These are phyloP conservation scores for Tenthredo notha DNA, from an alignment of 2,888 invertebrate species.

Conservation along the genomic window DNA sequence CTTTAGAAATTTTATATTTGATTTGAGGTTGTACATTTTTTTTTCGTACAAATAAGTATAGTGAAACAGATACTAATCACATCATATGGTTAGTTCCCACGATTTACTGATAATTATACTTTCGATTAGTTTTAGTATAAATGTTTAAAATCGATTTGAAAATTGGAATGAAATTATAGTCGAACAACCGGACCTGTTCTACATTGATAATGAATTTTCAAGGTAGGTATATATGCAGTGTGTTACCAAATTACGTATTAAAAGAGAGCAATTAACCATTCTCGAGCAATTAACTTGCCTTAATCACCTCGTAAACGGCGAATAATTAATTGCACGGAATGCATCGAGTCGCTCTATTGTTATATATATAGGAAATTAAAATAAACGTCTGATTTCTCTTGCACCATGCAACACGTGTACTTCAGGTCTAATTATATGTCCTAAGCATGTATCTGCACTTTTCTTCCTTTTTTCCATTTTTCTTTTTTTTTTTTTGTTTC, in stretches of 20 bases:
- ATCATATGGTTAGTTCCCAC: background rate
- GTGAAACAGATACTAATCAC: too few relatives aligned
- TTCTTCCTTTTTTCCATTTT: background rate
- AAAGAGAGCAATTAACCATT: slow-evolving; percentile 40
- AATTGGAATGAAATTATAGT: background rate
- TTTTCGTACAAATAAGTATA: background rate
- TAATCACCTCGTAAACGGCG: slow-evolving; percentile 39
- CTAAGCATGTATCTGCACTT: background rate
- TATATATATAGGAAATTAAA: slow-evolving; percentile 10
- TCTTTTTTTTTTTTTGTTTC: background rate
- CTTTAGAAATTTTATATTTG: too few relatives aligned
- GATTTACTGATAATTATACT: background rate
- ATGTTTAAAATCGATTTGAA: background rate
- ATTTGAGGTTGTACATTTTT: too few relatives aligned
- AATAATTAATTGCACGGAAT: slow-evolving; percentile 32
- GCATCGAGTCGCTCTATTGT: slow-evolving; percentile 2
- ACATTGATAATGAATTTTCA: background rate
- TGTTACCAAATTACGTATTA: slow-evolving; percentile 19
- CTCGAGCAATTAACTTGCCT: slow-evolving; percentile 36
- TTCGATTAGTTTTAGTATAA: background rate
- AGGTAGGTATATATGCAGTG: background rate
- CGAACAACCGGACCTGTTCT: background rate
- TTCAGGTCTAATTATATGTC: background rate
- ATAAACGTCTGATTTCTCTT: background rate
- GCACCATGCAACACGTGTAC: background rate